Base-by-base conservation (phyloP, 2,113 vertebrate species). In the Emydura subglobosa region DNA sequence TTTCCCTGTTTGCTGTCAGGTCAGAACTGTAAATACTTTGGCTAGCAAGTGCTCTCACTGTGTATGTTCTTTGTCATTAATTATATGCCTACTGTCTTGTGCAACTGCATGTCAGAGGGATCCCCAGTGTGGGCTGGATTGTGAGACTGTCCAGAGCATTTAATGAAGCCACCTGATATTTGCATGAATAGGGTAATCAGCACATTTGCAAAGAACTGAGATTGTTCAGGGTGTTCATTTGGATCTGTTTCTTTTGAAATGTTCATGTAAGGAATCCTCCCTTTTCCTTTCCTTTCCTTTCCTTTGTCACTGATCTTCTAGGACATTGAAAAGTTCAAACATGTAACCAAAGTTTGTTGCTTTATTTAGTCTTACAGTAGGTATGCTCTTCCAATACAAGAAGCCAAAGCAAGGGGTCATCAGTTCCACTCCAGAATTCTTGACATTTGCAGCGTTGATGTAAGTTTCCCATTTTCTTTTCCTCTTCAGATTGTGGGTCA, bases 391-490 rank as follows among this genome's bases (percentile, higher is more conserved):
- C 99, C 99, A 0, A 99, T 99, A 95, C 99, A 99, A 88, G 99
- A 99, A 96, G 99, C 99, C 96, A 99, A 98, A 90, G 98, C 99
- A 4, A 96, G 99, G 98, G 99, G 99, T 34, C 98, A 99, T 10
- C 98, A 99, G 97, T 99, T 99, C 97, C 98, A 99, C 93, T 99
- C 99, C 50, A 99, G 98, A 94, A 98, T 99, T 93, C 98, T 99
- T 44, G 99, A 99, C 95, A 98, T 99, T 17, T 99, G 99, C 98
- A 99, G 99, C 83, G 95, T 99, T 1, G 99, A 99, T 3, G 99
- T 99, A 95, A 99, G 99, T 98, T 29, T 21, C 55, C 65, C 34
- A 42, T 47, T 82, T 83, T 87, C 13, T 61, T 6, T 50, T 55
- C 17, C 29, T n/a, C 54, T 31, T 31, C 59, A 29, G 54, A 11